These are phyloP conservation scores for Sesia apiformis DNA, from an alignment of 2,888 invertebrate genomes.

Conservation along the genomic window DNA sequence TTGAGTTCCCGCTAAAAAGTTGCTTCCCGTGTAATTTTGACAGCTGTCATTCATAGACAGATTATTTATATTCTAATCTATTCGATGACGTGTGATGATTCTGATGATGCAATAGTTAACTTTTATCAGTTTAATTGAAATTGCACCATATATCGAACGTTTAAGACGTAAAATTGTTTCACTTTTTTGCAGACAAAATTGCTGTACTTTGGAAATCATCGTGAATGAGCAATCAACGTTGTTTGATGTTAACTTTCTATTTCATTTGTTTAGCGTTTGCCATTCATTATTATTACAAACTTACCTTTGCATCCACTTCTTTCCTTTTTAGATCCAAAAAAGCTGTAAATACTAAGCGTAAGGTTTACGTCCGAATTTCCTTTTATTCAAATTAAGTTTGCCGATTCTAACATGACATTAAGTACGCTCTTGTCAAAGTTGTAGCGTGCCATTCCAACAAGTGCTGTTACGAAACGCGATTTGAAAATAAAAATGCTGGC, in stretches of 20 bases:
- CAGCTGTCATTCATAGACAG: no score
- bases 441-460: slow-evolving; percentile 28
- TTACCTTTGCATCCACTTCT: slow-evolving; percentile 2
- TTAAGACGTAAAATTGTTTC: no score
- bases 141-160: no score
- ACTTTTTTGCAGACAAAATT: no score
- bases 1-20: no score
- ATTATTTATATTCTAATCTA: no score
- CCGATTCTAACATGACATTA: slow-evolving; percentile 32
- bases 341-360: no score
- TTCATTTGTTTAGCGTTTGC: slow-evolving; percentile 32
- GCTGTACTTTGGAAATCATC: neutral
- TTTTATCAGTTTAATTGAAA: no score
- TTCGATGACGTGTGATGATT: no score
- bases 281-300: slow-evolving; percentile 16
- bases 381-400: neutral
- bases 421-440: slow-evolving; percentile 37
- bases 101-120: no score
- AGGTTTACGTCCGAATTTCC: neutral
- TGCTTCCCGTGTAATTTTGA: no score
- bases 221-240: slow-evolving; percentile 32
- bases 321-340: neutral
- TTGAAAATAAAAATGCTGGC: slow-evolving; percentile 14
- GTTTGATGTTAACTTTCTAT: slow-evolving; percentile 38
- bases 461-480: slow-evolving; percentile 29